Conservation (phyloP, 2,797 vertebrate species). For the Sebastes oblongus region DNA sequence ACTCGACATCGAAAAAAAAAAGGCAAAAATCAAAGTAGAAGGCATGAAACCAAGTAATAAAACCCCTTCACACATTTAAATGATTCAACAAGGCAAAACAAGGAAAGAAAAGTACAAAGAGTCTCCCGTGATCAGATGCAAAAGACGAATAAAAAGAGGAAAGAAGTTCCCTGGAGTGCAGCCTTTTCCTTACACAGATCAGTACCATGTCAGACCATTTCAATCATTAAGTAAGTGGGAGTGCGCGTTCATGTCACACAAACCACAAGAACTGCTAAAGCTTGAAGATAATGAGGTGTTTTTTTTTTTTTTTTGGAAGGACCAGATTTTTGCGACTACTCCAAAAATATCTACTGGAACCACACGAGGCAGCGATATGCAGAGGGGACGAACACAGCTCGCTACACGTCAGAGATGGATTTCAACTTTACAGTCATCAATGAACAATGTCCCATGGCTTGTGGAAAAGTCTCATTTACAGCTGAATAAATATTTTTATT, state of each 20-base stretch:
- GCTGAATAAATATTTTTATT: slow-evolving; percentile 92
- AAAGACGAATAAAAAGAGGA: slow-evolving; percentile 77
- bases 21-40: slow-evolving; percentile 63
- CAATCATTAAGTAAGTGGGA: slow-evolving; percentile 79
- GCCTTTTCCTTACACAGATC: slow-evolving; percentile 82
- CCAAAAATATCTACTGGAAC: slow-evolving; percentile 77
- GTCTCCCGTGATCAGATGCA: slow-evolving; percentile 72
- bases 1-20: slow-evolving; percentile 69
- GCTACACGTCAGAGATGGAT: slow-evolving; percentile 88
- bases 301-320: slow-evolving; percentile 75
- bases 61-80: slow-evolving; percentile 76
- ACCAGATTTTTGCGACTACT: slow-evolving; percentile 85
- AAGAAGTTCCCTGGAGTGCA: slow-evolving; percentile 86
- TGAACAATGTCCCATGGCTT: slow-evolving; percentile 90
- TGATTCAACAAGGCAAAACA: slow-evolving; percentile 66
- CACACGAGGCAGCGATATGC: slow-evolving; percentile 85
- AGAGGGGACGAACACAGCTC: slow-evolving; percentile 83
- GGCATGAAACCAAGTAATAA: slow-evolving; percentile 78
- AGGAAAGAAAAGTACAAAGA: slow-evolving; percentile 55
- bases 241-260: slow-evolving; percentile 34
- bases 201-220: slow-evolving; percentile 82
- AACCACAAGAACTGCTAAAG: slow-evolving; percentile 75
- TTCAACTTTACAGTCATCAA: slow-evolving; percentile 90
- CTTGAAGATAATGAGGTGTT: slow-evolving; percentile 77
- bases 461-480: slow-evolving; percentile 91